Base-by-base conservation (phyloP, 1,140 invertebrate species). In the Solen grandis region DNA sequence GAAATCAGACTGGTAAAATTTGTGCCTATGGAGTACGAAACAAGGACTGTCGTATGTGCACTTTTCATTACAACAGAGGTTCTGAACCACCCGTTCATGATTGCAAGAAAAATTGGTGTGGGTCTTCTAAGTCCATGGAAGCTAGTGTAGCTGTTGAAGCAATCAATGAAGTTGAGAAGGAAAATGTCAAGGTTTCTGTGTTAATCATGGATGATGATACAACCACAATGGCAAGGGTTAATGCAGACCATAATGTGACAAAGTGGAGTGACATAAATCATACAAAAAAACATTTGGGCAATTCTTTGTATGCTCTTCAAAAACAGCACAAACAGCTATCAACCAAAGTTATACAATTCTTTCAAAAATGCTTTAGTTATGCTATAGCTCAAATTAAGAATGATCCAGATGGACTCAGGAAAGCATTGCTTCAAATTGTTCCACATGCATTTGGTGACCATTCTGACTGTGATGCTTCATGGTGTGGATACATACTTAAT, bases 181-280 rank as follows among this genome's bases (percentile, higher is more conserved):
- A 77, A 41, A 22, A 52, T 16, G 25, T 66, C 5, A 19, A 66
- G 35, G 63, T 77, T 13, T 16, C 14, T n/a, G 36, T 55, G 31
- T 14, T 77, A 4, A 59, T 59, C 29, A 78, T 78, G 75, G 65
- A 78, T 66, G 75, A 78, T 62, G 75, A 78, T 69, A 25, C 33
- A 5, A 78, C 65, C 4, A 70, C 75, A 31, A 69, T 78, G 63
- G 52, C 75, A n/a, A 78, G 35, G 38, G 50, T 78, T 5, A 41
- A 29, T 29, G 36, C 31, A 46, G 13, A 54, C 25, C 22, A 29
- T 46, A 14, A 33, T 0, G 13, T 78, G 8, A 41, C 22, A 4
- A 78, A 78, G 27, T 69, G 41, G 55, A 38, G 31, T n/a, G 75
- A 69, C 25, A 57, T 29, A 50, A 78, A 78, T 38, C 75, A 69